Evolutionary conservation across 2,888 invertebrate genomes (phyloP).

Genomic region (Cryptocheilus praepositus): DNA sequence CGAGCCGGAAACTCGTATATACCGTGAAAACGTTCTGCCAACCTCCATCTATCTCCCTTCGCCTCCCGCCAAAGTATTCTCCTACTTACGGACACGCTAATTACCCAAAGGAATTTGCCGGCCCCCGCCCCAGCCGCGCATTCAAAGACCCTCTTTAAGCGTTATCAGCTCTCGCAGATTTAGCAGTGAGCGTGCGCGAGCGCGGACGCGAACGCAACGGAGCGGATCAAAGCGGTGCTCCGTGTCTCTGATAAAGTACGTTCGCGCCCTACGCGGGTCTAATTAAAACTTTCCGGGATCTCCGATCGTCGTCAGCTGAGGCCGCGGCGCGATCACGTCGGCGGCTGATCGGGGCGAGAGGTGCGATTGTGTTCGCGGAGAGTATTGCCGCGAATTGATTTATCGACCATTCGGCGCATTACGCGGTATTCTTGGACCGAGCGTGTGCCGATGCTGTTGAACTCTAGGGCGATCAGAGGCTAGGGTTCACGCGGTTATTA

Average conservation of each 20-base stretch:
- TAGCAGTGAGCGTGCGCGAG: constrained; percentile 20
- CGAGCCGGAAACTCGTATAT: constrained; percentile 7
- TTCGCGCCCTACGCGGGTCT: constrained; percentile 41
- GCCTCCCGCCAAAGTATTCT: constrained; percentile 13
- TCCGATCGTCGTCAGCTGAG: background rate
- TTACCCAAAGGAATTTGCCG: constrained; percentile 50
- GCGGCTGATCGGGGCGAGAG: too few relatives aligned
- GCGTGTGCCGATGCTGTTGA: too few relatives aligned
- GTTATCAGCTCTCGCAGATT: constrained; percentile 50
- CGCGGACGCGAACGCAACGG: too few relatives aligned
- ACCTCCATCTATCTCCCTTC: background rate
- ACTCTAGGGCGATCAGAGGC: too few relatives aligned
- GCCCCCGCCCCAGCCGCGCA: constrained; percentile 32
- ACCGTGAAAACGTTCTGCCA: background rate
- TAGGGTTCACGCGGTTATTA: too few relatives aligned
- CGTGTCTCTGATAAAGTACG: constrained; percentile 30
- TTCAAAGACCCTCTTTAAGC: constrained; percentile 42
- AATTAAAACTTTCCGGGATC: constrained; percentile 51
- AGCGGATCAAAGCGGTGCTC: constrained; percentile 14
- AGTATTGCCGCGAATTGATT: too few relatives aligned
- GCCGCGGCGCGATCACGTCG: background rate
- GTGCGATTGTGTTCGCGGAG: too few relatives aligned
- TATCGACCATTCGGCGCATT: too few relatives aligned
- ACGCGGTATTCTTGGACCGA: too few relatives aligned
- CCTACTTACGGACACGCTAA: constrained; percentile 49